Evolutionary conservation across 2,113 vertebrate species (phyloP).

Genomic region (Spheniscus mendiculus): DNA sequence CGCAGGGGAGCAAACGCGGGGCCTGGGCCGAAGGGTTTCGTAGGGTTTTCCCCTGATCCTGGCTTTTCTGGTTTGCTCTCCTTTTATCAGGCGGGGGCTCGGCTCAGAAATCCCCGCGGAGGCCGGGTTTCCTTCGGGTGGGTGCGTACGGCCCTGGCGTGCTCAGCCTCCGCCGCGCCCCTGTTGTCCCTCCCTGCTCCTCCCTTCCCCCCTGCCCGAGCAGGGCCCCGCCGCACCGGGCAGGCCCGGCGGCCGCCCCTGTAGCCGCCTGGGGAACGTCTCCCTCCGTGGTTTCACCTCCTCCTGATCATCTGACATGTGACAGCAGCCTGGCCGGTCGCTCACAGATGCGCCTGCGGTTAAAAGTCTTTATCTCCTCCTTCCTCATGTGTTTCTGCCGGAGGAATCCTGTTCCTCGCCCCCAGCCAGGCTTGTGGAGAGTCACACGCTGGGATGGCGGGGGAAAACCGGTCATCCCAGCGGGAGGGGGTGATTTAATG

Average conservation of each 20-base stretch:
- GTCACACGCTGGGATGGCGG: background rate
- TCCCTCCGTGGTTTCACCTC: no score
- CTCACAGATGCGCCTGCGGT: accelerated
- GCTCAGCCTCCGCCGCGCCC: accelerated
- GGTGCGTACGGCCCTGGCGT: accelerated
- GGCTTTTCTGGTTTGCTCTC: background rate
- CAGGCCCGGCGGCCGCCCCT: background rate
- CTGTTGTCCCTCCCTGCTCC: accelerated
- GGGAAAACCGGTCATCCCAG: conserved; percentile 12
- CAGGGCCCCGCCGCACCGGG: accelerated
- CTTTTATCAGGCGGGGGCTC: background rate
- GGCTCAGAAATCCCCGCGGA: background rate
- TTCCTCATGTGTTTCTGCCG: background rate
- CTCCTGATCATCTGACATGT: background rate
- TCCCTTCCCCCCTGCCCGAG: accelerated
- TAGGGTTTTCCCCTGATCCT: background rate
- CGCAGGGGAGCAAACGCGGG: background rate
- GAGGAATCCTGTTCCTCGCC: background rate
- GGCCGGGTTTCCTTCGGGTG: accelerated
- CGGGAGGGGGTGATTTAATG: background rate
- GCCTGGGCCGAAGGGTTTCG: accelerated
- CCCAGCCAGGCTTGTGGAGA: background rate
- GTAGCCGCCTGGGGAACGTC: accelerated
- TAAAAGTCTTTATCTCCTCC: background rate
- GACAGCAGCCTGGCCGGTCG: background rate